phyloP scores from a whole-genome alignment of 2,113 vertebrate species.

The Scomber scombrus region DNA sequence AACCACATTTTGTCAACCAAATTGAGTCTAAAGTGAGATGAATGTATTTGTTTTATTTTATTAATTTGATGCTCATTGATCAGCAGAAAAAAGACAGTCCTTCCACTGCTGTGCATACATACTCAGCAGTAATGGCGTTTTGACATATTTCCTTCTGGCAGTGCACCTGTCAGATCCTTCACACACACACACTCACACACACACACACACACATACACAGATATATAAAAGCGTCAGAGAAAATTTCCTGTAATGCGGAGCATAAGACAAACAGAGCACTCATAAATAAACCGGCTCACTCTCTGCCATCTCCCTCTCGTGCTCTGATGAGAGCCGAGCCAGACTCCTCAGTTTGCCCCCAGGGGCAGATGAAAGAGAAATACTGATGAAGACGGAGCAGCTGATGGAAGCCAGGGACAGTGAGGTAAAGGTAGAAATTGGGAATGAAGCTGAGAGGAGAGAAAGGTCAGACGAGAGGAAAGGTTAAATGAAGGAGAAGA shows the following conservation, averaged over 20 bases:
- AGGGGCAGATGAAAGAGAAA: conserved; percentile 56
- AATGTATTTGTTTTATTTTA: too few species aligned
- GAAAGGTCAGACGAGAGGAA: conserved; percentile 38
- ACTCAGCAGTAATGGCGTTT: too few species aligned
- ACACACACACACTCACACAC: background rate
- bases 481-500: background rate
- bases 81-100: background rate
- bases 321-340: conserved; percentile 7
- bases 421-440: conserved; percentile 34
- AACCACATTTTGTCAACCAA: too few species aligned
- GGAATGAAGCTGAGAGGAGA: conserved; percentile 30
- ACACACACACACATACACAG: conserved; percentile 27
- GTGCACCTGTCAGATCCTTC: too few species aligned
- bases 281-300: conserved; percentile 50
- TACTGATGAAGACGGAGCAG: conserved; percentile 28
- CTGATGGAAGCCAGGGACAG: conserved; percentile 36
- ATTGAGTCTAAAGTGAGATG: too few species aligned
- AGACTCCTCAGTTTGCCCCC: conserved; percentile 28
- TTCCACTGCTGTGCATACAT: background rate
- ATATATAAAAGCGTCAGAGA: conserved; percentile 5
- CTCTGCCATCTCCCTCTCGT: conserved; percentile 29
- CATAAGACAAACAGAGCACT: conserved; percentile 15
- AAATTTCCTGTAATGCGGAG: conserved; percentile 1
- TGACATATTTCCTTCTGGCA: too few species aligned
- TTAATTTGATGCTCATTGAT: too few species aligned